These are phyloP conservation scores for Paramormyrops kingsleyae DNA, from an alignment of 2,113 vertebrate species.

Conservation along the genomic window DNA sequence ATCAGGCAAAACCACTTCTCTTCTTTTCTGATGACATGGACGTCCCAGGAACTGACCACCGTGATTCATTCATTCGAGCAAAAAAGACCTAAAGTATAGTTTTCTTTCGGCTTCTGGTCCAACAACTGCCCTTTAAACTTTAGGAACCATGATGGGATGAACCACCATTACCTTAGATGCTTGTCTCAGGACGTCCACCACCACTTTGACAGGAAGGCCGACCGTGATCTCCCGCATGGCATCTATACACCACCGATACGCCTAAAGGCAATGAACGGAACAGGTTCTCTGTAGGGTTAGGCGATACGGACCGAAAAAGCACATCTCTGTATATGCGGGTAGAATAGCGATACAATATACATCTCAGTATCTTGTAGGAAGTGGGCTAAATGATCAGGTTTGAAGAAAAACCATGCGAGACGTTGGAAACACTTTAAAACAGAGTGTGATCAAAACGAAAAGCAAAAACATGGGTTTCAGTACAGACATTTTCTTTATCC, in stretches of 20 bases:
- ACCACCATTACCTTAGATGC: slow-evolving; percentile 80
- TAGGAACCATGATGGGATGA: background rate
- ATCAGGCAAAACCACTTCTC: background rate
- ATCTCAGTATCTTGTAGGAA: background rate
- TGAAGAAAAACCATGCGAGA: background rate
- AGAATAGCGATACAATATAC: background rate
- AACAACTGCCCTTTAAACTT: background rate
- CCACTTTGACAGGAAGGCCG: slow-evolving; percentile 89
- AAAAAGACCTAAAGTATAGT: background rate
- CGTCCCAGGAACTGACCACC: background rate
- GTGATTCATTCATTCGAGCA: background rate
- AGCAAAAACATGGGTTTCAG: background rate
- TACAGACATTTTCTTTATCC: background rate
- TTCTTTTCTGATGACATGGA: background rate
- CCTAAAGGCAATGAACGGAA: slow-evolving; percentile 53
- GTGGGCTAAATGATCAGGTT: background rate
- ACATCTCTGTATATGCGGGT: background rate
- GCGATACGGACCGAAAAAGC: background rate
- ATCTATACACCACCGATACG: slow-evolving; percentile 98
- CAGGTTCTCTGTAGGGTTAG: background rate
- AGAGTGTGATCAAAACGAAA: background rate
- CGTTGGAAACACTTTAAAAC: background rate
- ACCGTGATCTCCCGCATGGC: slow-evolving; percentile 95
- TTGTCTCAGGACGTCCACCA: slow-evolving; percentile 95
- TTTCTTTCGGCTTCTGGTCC: background rate